Evolutionary conservation across 2,797 vertebrate genomes (phyloP).

Genomic region (Carapus acus): DNA sequence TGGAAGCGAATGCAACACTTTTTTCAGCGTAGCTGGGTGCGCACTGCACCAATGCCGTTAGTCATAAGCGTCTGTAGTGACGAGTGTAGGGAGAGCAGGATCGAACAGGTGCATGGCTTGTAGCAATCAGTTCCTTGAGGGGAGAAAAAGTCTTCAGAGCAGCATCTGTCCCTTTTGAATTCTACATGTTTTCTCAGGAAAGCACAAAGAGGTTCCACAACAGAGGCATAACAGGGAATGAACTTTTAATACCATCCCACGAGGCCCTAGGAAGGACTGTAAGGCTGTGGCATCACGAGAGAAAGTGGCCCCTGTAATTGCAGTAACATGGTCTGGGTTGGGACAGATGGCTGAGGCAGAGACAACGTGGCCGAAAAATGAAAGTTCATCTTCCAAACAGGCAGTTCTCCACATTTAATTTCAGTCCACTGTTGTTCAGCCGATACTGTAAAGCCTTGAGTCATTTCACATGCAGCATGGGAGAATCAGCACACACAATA

Average conservation of each 20-base stretch:
- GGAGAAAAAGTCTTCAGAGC: too few species aligned
- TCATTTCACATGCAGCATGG: not conserved
- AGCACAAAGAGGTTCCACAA: slow-evolving; percentile 8
- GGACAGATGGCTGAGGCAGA: not conserved
- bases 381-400: not conserved
- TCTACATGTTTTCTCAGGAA: not conserved
- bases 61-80: slow-evolving; percentile 14
- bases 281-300: not conserved
- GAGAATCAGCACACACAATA: not conserved
- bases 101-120: slow-evolving; percentile 10
- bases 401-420: not conserved
- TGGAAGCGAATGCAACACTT: slow-evolving; percentile 8
- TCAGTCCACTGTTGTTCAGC: slow-evolving; percentile 5
- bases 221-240: slow-evolving; percentile 8
- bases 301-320: not conserved
- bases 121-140: not conserved
- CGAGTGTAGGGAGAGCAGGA: slow-evolving; percentile 1
- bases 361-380: not conserved
- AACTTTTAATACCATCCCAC: slow-evolving; percentile 8
- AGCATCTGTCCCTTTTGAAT: slow-evolving; percentile 5
- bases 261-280: slow-evolving; percentile 1
- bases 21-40: slow-evolving; percentile 3
- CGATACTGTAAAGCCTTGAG: not conserved
- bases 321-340: not conserved
- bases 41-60: slow-evolving; percentile 2